Base-by-base conservation (phyloP, 2,113 vertebrate genomes). In the Myiopsitta monachus region DNA sequence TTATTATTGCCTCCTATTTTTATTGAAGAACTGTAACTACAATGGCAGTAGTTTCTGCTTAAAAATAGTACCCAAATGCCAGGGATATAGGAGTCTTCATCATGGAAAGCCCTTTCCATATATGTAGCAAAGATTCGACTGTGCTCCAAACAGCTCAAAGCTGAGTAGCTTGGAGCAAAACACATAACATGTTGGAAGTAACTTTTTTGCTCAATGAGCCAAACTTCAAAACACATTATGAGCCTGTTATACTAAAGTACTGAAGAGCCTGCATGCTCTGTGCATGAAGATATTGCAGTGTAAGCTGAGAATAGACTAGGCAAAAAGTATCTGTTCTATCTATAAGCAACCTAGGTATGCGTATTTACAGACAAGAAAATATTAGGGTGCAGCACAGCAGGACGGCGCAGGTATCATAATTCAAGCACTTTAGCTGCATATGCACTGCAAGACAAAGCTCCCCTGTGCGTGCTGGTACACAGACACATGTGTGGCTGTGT, bases 401-500 rank as follows among this genome's bases (percentile, higher is more conserved):
- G 21, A 54, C 43, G 83, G 17, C 10, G 4, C 30, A 43, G 31
- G 14, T 33, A 36, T 55, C 31, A 15, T 10, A 83, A 51, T 33
- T 85, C 14, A 59, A 66, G 26, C 5, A 63, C 69, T 92, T 73
- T 12, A 67, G 27, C n/a, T 61, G 13, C 26, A 30, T 8, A 5
- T 1, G 3, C 26, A 21, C 28, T 47, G 31, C 22, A 41, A 59
- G 24, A 44, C 57, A 84, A 23, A 1, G 0, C 10, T 54, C 7
- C 23, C 21, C 5, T 72, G 22, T 61, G 31, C 27, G 36, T 81
- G 3, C 30, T 66, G 38, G 13, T 47, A 72, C 24, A 28, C 19
- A 62, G 67, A 44, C 5, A 44, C 4, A 11, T 0, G 1, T 1
- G 6, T 10, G 52, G 30, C 21, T 76, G 8, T 19, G n/a, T 38